Conservation (phyloP, 35 echinoderm and acorn worm species). For the Heliocidaris erythrogramma region DNA sequence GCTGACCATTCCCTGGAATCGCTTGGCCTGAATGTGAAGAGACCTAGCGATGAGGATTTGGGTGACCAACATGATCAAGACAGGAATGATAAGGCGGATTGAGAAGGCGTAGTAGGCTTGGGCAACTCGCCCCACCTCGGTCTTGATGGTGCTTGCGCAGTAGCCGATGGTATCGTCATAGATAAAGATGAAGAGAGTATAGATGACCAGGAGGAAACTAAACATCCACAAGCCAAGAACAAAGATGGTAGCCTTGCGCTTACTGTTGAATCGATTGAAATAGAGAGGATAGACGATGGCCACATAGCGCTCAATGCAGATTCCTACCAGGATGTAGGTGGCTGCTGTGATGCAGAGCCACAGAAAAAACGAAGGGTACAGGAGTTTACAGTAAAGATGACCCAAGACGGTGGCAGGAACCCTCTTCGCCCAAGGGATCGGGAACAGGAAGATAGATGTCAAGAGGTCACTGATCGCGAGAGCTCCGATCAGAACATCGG, state of each 20-base stretch:
- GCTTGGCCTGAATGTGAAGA: conserved; percentile 25
- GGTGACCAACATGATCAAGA: conserved; percentile 56
- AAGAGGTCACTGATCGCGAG: conserved; percentile 58
- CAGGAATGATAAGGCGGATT: conserved; percentile 56
- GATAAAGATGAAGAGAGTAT: conserved; percentile 48
- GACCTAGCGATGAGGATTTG: conserved; percentile 36
- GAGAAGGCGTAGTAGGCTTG: conserved; percentile 47
- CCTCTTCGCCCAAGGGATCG: conserved; percentile 36
- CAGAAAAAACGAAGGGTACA: conserved; percentile 53
- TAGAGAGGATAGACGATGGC: conserved; percentile 57
- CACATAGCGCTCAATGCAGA: conserved; percentile 64
- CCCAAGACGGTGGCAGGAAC: conserved; percentile 36
- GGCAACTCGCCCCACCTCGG: not conserved
- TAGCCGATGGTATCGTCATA: conserved; percentile 21
- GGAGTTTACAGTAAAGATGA: conserved; percentile 52
- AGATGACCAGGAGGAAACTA: conserved; percentile 47
- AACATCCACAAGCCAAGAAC: conserved; percentile 45
- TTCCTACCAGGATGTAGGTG: conserved; percentile 49
- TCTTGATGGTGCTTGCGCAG: conserved; percentile 39
- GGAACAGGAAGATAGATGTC: conserved; percentile 49
- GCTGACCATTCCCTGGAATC: conserved; percentile 25
- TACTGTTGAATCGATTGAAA: conserved; percentile 46
- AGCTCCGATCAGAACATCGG: conserved; percentile 44
- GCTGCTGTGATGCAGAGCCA: conserved; percentile 64
- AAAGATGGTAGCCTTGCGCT: conserved; percentile 50